Evolutionary conservation across 2,797 vertebrate species (phyloP).

Genomic region (Acridotheres tristis): DNA sequence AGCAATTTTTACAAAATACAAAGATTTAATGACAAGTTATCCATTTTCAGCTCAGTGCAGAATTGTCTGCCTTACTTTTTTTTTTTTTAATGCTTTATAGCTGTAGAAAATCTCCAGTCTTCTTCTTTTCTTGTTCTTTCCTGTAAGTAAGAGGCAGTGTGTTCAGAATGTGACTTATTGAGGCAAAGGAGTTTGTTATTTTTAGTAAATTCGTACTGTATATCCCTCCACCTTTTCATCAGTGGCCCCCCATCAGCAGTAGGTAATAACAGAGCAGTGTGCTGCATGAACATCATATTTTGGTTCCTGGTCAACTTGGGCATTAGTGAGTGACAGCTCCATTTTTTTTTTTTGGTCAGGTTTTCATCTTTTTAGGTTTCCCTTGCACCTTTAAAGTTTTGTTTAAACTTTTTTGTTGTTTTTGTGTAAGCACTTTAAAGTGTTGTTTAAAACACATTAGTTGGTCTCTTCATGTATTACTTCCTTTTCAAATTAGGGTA

Average conservation of each 20-base stretch:
- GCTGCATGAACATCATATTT: background rate
- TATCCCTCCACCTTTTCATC: background rate
- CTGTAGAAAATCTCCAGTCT: background rate
- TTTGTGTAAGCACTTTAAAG: too few species aligned
- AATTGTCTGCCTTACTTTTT: background rate
- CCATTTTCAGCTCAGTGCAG: background rate
- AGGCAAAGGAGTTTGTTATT: background rate
- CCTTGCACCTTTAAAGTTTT: background rate
- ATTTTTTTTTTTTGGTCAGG: background rate
- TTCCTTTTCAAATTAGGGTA: background rate
- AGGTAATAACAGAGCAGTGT: background rate
- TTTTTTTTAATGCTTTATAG: background rate
- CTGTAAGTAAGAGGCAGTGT: background rate
- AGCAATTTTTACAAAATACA: background rate
- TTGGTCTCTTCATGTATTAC: background rate
- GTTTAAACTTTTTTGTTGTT: too few species aligned
- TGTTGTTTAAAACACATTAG: background rate
- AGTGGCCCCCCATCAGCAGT: background rate
- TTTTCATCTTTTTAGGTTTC: background rate
- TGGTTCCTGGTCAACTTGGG: background rate
- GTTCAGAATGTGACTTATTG: background rate
- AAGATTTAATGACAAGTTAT: background rate
- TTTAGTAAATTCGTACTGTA: background rate
- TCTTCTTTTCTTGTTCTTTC: background rate
- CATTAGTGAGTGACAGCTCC: background rate